Conservation (phyloP, 1,140 invertebrate species). For the Belonocnema kinseyi region DNA sequence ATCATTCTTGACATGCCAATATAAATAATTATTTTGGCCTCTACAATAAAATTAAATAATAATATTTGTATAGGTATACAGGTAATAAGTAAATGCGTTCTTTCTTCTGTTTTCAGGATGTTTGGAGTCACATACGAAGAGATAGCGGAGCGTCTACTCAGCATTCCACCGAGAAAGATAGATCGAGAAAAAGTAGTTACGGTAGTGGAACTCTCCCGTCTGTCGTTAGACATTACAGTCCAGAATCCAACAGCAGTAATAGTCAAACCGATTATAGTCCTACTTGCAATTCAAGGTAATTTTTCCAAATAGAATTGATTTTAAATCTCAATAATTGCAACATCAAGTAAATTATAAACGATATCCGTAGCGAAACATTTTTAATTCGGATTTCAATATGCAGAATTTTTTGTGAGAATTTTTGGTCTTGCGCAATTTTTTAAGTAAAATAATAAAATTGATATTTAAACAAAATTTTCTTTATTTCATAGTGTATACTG, state of each 20-base stretch:
- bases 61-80: too few species aligned
- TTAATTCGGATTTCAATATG: too few species aligned
- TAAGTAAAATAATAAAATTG: too few species aligned
- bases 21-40: too few species aligned
- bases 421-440: too few species aligned
- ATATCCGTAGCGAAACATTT: too few species aligned
- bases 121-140: constrained; percentile 73
- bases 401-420: too few species aligned
- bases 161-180: constrained; percentile 75
- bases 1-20: too few species aligned
- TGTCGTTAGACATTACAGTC: constrained; percentile 69
- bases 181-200: constrained; percentile 71
- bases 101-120: constrained; percentile 60
- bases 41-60: too few species aligned
- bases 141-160: constrained; percentile 84
- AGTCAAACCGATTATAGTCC: constrained; percentile 73
- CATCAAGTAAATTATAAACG: constrained; percentile 4
- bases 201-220: constrained; percentile 65
- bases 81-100: background rate
- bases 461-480: too few species aligned
- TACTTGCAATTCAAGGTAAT: constrained; percentile 70
- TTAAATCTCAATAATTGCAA: background rate
- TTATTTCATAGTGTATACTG: too few species aligned
- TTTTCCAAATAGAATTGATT: background rate
- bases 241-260: constrained; percentile 70